Evolutionary conservation across 2,113 vertebrate genomes (phyloP).

Genomic region (Trinectes maculatus): DNA sequence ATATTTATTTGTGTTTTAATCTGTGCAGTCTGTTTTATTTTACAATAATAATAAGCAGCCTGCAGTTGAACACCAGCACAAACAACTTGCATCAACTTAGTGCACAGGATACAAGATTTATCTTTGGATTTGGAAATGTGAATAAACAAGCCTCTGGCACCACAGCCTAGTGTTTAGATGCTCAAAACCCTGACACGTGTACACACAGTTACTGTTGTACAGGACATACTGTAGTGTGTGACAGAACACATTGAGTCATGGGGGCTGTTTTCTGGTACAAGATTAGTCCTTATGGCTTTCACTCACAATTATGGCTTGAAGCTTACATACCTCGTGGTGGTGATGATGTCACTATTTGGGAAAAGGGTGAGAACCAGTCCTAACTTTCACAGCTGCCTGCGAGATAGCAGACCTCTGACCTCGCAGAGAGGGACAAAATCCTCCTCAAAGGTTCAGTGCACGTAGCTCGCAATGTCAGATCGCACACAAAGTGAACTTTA

Average conservation of each 20-base stretch:
- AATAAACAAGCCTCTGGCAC: conserved; percentile 60
- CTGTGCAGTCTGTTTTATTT: not conserved
- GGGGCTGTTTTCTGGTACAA: conserved; percentile 6
- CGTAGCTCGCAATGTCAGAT: not conserved
- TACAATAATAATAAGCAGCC: not conserved
- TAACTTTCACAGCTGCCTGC: conserved; percentile 68
- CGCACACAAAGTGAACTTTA: conserved; percentile 9
- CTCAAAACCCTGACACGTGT: conserved; percentile 46
- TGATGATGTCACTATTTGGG: conserved; percentile 56
- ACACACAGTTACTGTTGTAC: conserved; percentile 17
- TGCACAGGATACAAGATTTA: conserved; percentile 41
- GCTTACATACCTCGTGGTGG: conserved; percentile 16
- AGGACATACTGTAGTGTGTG: conserved; percentile 4
- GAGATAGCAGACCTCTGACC: conserved; percentile 60
- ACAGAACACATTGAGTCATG: conserved; percentile 2
- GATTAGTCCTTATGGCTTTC: not conserved
- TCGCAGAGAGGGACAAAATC: conserved; percentile 7
- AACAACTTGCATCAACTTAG: not conserved
- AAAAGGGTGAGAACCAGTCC: conserved; percentile 51
- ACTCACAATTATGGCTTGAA: conserved; percentile 8
- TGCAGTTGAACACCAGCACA: conserved; percentile 7
- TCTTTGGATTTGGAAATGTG: conserved; percentile 56
- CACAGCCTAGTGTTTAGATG: conserved; percentile 25
- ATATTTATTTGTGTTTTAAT: not conserved
- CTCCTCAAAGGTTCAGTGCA: not conserved